A percentile compares a stretch with the other conserved stretches of the same genome.
These are phyloP conservation scores for Phyllopteryx taeniolatus DNA, from an alignment of 2,113 vertebrate species.

Conservation along the genomic window DNA sequence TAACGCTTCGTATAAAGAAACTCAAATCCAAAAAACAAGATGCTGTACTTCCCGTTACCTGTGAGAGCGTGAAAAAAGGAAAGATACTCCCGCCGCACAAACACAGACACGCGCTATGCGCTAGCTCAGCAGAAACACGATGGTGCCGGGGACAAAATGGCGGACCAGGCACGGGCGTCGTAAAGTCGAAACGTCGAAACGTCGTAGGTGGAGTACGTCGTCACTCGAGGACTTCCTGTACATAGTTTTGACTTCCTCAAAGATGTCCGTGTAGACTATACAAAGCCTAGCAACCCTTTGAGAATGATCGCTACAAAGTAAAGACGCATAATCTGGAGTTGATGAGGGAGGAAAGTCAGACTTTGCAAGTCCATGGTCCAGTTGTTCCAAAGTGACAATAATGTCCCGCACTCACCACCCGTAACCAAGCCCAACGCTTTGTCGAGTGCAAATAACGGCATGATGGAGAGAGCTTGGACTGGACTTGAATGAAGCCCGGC, in stretches of 20 bases:
- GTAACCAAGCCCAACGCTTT: conserved; percentile 34
- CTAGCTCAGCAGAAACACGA: no score
- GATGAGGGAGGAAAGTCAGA: conserved; percentile 26
- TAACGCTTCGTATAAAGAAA: no score
- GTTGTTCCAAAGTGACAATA: conserved; percentile 44
- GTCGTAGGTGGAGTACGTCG: no score
- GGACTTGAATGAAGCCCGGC: conserved; percentile 62
- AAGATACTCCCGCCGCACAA: no score
- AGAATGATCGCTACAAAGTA: conserved; percentile 4
- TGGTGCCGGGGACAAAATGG: no score
- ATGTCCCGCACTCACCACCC: conserved; percentile 19
- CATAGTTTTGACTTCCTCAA: not conserved
- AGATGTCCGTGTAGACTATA: not conserved
- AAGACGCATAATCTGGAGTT: conserved; percentile 21
- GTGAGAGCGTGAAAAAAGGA: no score
- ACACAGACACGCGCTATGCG: no score
- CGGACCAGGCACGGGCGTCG: no score
- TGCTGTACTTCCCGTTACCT: no score
- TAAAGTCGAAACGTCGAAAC: no score
- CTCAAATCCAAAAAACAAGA: no score
- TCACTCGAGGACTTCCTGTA: no score
- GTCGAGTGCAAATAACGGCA: conserved; percentile 56
- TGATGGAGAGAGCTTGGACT: conserved; percentile 56
- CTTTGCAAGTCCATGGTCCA: conserved; percentile 31
- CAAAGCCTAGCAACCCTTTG: not conserved